Evolutionary conservation across 1,140 invertebrate genomes (phyloP).

Genomic region (Parapsyche elsis): DNA sequence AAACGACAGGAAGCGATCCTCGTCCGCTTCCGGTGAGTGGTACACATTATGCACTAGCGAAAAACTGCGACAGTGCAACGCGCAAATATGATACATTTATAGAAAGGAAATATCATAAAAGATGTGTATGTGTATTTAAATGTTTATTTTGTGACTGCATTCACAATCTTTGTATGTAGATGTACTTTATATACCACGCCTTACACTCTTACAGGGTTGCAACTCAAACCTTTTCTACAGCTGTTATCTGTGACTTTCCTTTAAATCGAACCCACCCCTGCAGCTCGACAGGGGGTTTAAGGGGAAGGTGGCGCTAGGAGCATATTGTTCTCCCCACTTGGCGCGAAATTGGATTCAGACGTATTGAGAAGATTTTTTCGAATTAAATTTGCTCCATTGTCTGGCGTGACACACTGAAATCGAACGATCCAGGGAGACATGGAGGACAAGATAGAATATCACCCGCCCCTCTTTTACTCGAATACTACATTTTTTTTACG

Average conservation of each 20-base stretch:
- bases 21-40: not conserved
- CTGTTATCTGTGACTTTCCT: conserved; percentile 47
- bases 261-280: conserved; percentile 46
- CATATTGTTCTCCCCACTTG: conserved; percentile 53
- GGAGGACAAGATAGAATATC: conserved; percentile 5
- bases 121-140: not conserved
- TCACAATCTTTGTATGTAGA: not conserved
- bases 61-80: not conserved
- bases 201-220: conserved; percentile 15
- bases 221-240: conserved; percentile 6
- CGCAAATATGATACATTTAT: not conserved
- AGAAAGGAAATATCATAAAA: not conserved
- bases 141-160: not conserved
- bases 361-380: conserved; percentile 56
- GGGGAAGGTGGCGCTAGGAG: not conserved
- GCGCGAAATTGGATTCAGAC: conserved; percentile 56
- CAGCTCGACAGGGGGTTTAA: not conserved
- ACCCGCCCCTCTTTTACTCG: not conserved
- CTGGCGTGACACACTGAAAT: conserved; percentile 49
- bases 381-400: conserved; percentile 56
- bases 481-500: not conserved
- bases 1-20: conserved; percentile 27
- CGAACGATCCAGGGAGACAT: conserved; percentile 15
- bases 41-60: conserved; percentile 36
- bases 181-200: not conserved